Base-by-base conservation (phyloP, 2,888 invertebrate species). In the Hirtodrosophila cameraria region DNA sequence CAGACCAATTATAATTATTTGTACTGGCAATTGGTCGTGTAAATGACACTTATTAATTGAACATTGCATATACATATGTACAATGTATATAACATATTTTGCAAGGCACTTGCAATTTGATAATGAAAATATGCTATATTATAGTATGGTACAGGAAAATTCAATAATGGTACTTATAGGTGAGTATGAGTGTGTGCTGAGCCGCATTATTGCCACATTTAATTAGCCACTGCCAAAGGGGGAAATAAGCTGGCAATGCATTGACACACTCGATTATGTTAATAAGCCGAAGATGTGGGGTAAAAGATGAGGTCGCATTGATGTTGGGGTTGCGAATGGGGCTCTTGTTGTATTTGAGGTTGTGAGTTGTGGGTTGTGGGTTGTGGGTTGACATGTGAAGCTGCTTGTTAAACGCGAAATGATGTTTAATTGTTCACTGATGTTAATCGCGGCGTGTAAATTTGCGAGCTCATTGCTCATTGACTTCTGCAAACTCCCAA, bases 181-280 rank as follows among this genome's bases (percentile, higher is more conserved):
- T 38, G 8, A 13, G 8, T 11, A 4, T 33, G 20, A 30, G 8
- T n/a, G 8, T 45, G 35, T 13, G 25, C n/a, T 45, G 64, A 54
- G 50, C 46, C 46, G 52, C 59, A 68, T 71, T 71, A 77, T 66
- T 68, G 71, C 60, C 75, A 69, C 76, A 78, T 80, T 81, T 81
- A 83, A 81, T 81, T 81, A 83, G 80, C 67, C 61, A 49, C 39
- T 35, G 60, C 62, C 60, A 64, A 66, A 57, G 45, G 60, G 60
- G 43, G 46, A 61, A 67, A 48, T 62, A 6, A 23, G 23, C 3
- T 23, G 74, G 30, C 65, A 41, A 55, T 55, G 42, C 67, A 71
- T 73, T 83, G 81, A 84, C 78, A 84, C 69, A 62, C 43, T 42
- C 82, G 84, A 76, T 84, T 75, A 84, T 84, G 76, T 84, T 81